phyloP scores from a whole-genome alignment of 2,113 vertebrate species.

The Chaetodon trifascialis region DNA sequence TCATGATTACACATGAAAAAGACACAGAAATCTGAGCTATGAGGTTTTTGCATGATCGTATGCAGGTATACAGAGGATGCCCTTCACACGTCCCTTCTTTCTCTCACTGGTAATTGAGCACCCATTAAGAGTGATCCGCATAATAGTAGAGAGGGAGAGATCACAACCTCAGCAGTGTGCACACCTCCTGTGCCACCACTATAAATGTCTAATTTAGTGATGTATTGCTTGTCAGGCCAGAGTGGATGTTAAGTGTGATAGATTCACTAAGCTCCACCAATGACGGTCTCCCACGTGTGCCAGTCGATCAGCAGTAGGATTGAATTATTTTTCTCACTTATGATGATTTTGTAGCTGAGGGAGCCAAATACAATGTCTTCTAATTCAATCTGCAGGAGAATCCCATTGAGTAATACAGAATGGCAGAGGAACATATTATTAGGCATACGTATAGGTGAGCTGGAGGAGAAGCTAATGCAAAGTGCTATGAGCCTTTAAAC shows the following conservation, averaged over 20 bases:
- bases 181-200: constrained; percentile 1
- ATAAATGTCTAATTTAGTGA: constrained; percentile 31
- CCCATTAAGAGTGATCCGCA: constrained; percentile 8
- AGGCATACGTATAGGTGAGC: constrained; percentile 5
- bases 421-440: neutral
- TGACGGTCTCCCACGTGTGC: constrained; percentile 6
- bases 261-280: constrained; percentile 26
- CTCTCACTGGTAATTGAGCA: neutral
- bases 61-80: neutral
- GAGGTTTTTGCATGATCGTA: neutral
- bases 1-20: neutral
- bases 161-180: constrained; percentile 1
- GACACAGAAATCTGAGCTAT: neutral
- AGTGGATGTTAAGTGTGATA: constrained; percentile 54
- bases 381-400: neutral
- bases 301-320: neutral
- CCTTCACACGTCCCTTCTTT: neutral
- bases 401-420: neutral
- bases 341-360: neutral
- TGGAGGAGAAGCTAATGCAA: constrained; percentile 28
- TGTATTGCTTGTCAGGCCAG: constrained; percentile 39
- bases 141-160: neutral
- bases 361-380: neutral
- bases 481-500: constrained; percentile 32
- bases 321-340: constrained; percentile 18